Conservation (phyloP, 2,797 vertebrate genomes). For the Echeneis naucrates region DNA sequence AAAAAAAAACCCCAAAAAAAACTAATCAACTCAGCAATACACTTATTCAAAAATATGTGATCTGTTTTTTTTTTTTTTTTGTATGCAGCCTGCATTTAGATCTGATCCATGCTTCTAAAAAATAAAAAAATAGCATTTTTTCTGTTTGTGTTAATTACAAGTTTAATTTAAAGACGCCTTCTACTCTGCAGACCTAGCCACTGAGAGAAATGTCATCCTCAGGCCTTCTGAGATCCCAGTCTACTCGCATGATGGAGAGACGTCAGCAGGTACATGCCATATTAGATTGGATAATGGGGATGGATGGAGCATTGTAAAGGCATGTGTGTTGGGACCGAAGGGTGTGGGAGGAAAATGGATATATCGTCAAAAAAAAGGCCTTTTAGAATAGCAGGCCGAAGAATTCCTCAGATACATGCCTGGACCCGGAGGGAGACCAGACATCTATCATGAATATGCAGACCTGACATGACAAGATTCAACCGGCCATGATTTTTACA, state of each 20-base stretch:
- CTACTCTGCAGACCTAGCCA: not conserved
- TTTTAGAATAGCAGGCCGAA: conserved; percentile 33
- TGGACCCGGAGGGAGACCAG: conserved; percentile 54
- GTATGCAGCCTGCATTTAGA: too few relatives aligned
- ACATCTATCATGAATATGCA: conserved; percentile 55
- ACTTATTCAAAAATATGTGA: too few relatives aligned
- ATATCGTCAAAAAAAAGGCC: conserved; percentile 45
- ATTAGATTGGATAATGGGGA: conserved; percentile 48
- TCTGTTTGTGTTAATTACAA: too few relatives aligned
- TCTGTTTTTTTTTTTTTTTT: too few relatives aligned
- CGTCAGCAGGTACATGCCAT: conserved; percentile 31
- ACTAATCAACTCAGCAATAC: too few relatives aligned
- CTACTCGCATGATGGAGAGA: conserved; percentile 20
- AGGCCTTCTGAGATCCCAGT: not conserved
- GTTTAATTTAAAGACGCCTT: not conserved
- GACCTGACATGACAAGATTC: conserved; percentile 50
- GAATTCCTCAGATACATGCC: conserved; percentile 36
- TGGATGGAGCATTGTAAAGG: conserved; percentile 49
- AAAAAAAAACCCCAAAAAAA: too few relatives aligned
- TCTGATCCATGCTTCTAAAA: too few relatives aligned
- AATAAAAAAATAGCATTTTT: too few relatives aligned
- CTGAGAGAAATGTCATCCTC: conserved; percentile 5
- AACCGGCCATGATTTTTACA: conserved; percentile 26
- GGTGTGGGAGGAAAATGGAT: conserved; percentile 45
- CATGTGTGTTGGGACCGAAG: conserved; percentile 30